phyloP scores from a whole-genome alignment of 2,888 invertebrate genomes.

The Pyrgus malvae region DNA sequence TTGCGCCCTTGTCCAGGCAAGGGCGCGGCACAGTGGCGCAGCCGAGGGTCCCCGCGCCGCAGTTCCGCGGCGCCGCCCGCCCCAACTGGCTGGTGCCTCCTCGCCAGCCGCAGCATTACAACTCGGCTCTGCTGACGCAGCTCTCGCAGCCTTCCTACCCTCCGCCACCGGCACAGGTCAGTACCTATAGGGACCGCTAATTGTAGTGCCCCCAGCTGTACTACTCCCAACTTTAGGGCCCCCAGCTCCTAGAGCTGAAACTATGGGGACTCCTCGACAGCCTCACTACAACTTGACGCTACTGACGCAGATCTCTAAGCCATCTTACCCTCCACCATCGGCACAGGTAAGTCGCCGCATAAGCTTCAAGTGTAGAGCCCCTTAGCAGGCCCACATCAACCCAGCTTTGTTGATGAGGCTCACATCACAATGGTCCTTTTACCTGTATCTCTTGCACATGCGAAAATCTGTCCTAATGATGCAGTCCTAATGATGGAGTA shows the following conservation, averaged over 20 bases:
- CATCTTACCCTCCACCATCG: slow-evolving; percentile 78
- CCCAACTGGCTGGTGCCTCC: slow-evolving; percentile 48
- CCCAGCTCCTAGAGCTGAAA: no score
- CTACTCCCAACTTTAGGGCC: no score
- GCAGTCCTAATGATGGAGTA: no score
- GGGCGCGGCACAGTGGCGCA: slow-evolving; percentile 44
- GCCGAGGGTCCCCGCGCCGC: slow-evolving; percentile 33
- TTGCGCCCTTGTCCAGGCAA: slow-evolving; percentile 37
- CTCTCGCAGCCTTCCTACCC: slow-evolving; percentile 83
- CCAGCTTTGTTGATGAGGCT: no score
- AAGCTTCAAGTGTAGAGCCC: no score
- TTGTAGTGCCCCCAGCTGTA: no score
- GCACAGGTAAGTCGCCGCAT: slow-evolving; percentile 39
- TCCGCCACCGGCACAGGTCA: slow-evolving; percentile 60
- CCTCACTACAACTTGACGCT: slow-evolving; percentile 74
- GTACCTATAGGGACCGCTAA: neutral
- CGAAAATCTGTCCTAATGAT: no score
- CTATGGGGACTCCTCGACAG: slow-evolving; percentile 54
- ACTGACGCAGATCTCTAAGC: slow-evolving; percentile 84
- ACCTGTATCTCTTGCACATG: no score
- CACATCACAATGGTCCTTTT: no score
- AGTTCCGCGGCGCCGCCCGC: slow-evolving; percentile 37
- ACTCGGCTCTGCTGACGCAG: slow-evolving; percentile 83
- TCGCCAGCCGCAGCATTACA: slow-evolving; percentile 63
- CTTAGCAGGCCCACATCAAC: no score